These are phyloP conservation scores for Cantharis flavilabris DNA, from an alignment of 2,888 invertebrate species.

Conservation along the genomic window DNA sequence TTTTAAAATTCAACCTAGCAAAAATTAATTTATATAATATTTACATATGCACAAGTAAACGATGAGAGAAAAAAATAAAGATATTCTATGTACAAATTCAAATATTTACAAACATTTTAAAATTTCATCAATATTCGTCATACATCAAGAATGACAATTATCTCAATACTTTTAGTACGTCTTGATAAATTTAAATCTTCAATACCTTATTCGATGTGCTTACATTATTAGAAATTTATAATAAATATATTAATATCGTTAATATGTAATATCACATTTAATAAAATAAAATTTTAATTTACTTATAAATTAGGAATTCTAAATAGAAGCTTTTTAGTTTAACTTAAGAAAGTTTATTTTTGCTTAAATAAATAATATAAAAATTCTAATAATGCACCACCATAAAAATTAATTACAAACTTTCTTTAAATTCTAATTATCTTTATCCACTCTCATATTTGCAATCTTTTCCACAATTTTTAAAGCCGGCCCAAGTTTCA, in stretches of 20 bases:
- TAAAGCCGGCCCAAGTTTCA: slow-evolving; percentile 94
- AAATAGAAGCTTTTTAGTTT: background rate
- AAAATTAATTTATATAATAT: background rate
- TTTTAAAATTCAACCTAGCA: background rate
- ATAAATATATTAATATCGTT: background rate
- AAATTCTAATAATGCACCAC: slow-evolving; percentile 8
- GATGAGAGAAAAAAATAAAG: background rate
- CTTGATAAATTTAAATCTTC: background rate
- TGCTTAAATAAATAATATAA: background rate
- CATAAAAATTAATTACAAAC: background rate
- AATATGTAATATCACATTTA: background rate
- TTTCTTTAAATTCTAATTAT: slow-evolving; percentile 42
- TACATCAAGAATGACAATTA: background rate
- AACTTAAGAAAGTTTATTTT: background rate
- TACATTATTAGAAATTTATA: background rate
- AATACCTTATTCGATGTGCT: background rate
- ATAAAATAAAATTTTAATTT: background rate
- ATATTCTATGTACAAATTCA: background rate
- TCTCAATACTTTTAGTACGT: background rate
- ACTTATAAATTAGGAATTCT: background rate
- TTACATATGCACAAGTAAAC: background rate
- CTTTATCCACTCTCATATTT: slow-evolving; percentile 72
- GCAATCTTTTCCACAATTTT: slow-evolving; percentile 94
- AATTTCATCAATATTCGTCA: background rate
- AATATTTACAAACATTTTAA: background rate